Evolutionary conservation across 64 coral and sea anemone genomes (phyloP).

Genomic region (Orbicella faveolata): DNA sequence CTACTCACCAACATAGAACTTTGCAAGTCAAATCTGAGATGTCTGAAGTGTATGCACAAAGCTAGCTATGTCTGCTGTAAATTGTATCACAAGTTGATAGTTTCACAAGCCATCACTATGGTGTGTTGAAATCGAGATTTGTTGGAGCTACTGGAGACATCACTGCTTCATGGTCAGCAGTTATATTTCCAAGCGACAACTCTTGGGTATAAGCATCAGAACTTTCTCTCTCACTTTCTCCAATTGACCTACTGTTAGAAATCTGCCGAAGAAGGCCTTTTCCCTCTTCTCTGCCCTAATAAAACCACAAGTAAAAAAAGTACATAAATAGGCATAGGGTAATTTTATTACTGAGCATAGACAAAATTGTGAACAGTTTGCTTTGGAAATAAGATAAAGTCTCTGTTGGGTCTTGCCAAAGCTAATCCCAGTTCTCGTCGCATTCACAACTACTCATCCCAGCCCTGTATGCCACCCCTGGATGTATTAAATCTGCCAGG

Average conservation of each 20-base stretch:
- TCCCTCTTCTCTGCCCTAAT: constrained; percentile 78
- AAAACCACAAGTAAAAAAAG: constrained; percentile 24
- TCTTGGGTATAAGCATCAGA: constrained; percentile 61
- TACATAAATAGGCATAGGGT: neutral
- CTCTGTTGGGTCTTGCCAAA: too few species aligned
- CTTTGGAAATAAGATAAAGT: neutral
- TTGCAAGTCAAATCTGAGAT: too few species aligned
- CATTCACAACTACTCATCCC: too few species aligned
- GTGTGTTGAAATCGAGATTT: constrained; percentile 67
- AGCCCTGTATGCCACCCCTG: too few species aligned
- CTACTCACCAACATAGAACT: too few species aligned
- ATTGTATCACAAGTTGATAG: too few species aligned
- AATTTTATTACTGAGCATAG: neutral
- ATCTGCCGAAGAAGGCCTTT: constrained; percentile 79
- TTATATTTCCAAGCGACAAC: constrained; percentile 67
- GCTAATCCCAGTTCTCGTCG: too few species aligned
- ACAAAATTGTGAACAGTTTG: neutral
- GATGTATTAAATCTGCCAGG: too few species aligned
- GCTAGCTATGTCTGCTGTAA: too few species aligned
- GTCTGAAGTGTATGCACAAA: too few species aligned
- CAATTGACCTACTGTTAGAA: constrained; percentile 47
- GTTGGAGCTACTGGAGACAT: constrained; percentile 60
- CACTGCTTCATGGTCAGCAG: constrained; percentile 32
- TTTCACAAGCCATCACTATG: neutral
- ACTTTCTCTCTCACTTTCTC: constrained; percentile 49